phyloP scores from a whole-genome alignment of 2,888 invertebrate species.

The Phorcus lineatus region DNA sequence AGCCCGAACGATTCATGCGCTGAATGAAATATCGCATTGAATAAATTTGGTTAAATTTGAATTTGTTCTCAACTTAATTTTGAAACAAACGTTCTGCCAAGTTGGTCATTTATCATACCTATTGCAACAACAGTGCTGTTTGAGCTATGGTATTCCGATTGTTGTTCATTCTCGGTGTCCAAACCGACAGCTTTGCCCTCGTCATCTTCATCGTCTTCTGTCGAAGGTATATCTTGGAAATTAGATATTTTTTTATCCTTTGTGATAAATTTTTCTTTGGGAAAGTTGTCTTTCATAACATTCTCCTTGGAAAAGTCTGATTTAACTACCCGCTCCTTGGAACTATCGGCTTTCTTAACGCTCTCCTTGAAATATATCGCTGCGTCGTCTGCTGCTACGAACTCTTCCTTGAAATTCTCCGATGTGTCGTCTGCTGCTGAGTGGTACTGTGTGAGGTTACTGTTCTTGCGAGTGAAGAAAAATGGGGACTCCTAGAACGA shows the following conservation, averaged over 20 bases:
- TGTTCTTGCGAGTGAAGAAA: constrained; percentile 41
- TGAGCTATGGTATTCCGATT: neutral
- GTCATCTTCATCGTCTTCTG: too few species aligned
- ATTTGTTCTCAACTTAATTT: too few species aligned
- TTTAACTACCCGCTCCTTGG: neutral
- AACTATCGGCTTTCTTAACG: neutral
- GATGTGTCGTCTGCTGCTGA: neutral
- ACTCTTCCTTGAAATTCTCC: neutral
- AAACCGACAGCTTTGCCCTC: too few species aligned
- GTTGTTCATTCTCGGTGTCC: neutral
- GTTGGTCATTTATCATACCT: too few species aligned
- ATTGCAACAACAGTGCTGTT: neutral
- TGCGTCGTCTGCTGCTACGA: too few species aligned
- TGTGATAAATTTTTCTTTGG: too few species aligned
- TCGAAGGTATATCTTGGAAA: too few species aligned
- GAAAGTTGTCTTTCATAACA: neutral
- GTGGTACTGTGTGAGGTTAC: neutral
- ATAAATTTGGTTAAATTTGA: too few species aligned
- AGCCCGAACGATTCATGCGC: too few species aligned
- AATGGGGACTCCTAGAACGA: constrained; percentile 35
- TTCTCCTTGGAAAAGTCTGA: neutral
- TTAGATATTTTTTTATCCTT: too few species aligned
- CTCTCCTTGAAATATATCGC: neutral
- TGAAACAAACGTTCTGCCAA: too few species aligned
- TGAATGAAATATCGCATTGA: too few species aligned